These are phyloP conservation scores for Geodia barretti DNA, from an alignment of 37 sponge, comb jelly and placozoan species.

Conservation along the genomic window DNA sequence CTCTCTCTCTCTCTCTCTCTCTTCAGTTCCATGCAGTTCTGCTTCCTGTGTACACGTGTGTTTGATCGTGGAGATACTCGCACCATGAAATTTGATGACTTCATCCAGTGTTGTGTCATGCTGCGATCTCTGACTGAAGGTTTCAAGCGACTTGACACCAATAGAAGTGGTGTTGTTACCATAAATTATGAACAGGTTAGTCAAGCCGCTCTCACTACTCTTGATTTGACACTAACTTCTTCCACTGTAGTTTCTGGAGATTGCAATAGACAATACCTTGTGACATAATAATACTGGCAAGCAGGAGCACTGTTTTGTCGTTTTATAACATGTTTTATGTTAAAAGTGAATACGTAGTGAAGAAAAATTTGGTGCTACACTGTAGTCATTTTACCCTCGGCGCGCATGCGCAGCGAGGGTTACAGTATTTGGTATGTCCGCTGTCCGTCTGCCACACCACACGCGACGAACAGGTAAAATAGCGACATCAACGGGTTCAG, in stretches of 20 bases:
- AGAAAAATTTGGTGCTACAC: too few species aligned
- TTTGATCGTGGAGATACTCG: constrained; percentile 78
- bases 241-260: constrained; percentile 74
- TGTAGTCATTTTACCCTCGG: too few species aligned
- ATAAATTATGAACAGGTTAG: constrained; percentile 85
- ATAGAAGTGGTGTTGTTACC: constrained; percentile 65
- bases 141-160: constrained; percentile 72
- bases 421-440: too few species aligned
- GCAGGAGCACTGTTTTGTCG: too few species aligned
- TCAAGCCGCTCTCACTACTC: not conserved
- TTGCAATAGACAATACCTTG: constrained; percentile 80
- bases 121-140: constrained; percentile 78
- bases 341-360: too few species aligned
- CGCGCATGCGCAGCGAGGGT: too few species aligned
- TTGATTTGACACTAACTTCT: not conserved
- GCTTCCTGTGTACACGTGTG: constrained; percentile 77
- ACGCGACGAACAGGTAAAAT: too few species aligned
- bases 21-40: constrained; percentile 81
- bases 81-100: constrained; percentile 95
- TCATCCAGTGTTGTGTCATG: constrained; percentile 97
- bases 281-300: too few species aligned
- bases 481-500: too few species aligned
- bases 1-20: too few species aligned
- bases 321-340: too few species aligned
- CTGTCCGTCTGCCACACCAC: too few species aligned